Evolutionary conservation across 2,113 vertebrate species (phyloP), one percentile per base, ranked within the genome.

Genomic region (Paedocypris sp.): DNA sequence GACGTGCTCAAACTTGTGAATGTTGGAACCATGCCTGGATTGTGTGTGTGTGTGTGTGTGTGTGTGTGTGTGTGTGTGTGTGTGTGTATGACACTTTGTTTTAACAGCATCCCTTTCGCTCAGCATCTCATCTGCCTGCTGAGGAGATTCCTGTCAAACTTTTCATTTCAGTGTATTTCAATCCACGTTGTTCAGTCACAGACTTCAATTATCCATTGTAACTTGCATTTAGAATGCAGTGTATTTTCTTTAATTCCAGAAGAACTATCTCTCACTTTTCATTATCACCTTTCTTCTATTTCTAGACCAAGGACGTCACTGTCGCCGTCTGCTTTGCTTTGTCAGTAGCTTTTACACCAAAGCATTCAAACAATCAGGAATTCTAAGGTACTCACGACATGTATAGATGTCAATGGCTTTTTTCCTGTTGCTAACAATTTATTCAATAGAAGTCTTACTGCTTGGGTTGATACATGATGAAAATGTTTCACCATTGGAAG

Each of bases 1-100:
- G 16, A n/a, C 8, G 23, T 25, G 58, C 36, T 66, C 15, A 29
- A 57, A 49, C 69, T 67, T 61, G 54, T 62, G 59, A 57, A 47
- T 16, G 5, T 53, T 74, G 50, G 62, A 51, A 4, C 3, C 9
- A 6, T 51, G 52, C 53, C 69, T 28, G 15, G 47, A 8, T 36
- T 15, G 12, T 58, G 36, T 19, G 47, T 23, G 15, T 26, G 18
- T 47, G 41, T 7, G 16, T 22, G 6, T 6, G 2, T 42, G 16
- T 36, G 47, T 35, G 19, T 62, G 35, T 45, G 56, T 22, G 16
- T 19, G 13, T 31, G 8, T 52, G 26, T 36, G 4, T 28, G 48
- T 28, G 5, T 41, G 11, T 2, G 13, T 11, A 3, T 28, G 19
- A 43, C 35, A 53, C 33, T 33, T 38, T 36, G 53, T 47, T 32